Evolutionary conservation across 2,888 invertebrate genomes (phyloP).

Genomic region (Synanthedon vespiformis): DNA sequence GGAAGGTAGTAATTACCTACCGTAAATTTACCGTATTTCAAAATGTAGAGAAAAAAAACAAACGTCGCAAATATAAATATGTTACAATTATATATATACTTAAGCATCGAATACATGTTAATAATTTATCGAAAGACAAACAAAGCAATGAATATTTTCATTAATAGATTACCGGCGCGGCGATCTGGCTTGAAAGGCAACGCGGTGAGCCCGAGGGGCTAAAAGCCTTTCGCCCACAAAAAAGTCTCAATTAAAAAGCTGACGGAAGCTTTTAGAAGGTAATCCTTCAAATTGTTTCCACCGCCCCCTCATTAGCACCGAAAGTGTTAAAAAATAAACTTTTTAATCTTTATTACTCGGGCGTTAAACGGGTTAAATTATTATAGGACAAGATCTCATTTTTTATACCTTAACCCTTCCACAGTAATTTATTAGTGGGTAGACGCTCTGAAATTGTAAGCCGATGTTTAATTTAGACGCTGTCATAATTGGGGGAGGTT

Average conservation of each 20-base stretch:
- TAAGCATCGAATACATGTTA: too few relatives aligned
- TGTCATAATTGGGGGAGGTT: conserved; percentile 49
- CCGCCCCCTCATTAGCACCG: conserved; percentile 70
- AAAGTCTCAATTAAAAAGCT: conserved; percentile 71
- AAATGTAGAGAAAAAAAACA: too few relatives aligned
- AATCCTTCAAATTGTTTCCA: conserved; percentile 71
- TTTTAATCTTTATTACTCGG: conserved; percentile 70
- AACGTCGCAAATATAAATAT: too few relatives aligned
- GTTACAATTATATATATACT: too few relatives aligned
- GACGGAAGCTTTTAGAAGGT: conserved; percentile 72
- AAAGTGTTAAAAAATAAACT: conserved; percentile 71
- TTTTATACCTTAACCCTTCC: conserved; percentile 59
- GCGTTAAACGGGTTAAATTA: conserved; percentile 68
- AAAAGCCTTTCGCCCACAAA: conserved; percentile 66
- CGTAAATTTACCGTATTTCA: too few relatives aligned
- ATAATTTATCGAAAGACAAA: not conserved
- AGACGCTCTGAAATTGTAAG: conserved; percentile 46
- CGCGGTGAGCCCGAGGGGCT: conserved; percentile 49
- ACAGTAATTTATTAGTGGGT: conserved; percentile 54
- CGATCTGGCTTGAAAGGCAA: conserved; percentile 45
- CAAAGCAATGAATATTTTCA: conserved; percentile 38
- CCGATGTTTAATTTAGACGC: conserved; percentile 48
- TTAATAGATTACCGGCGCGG: conserved; percentile 63
- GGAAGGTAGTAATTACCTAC: too few relatives aligned
- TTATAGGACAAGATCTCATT: conserved; percentile 61